Percentiles rank a stretch among this genome's conserved stretches.
Evolutionary conservation across 2,797 vertebrate species (phyloP).

Genomic region (Dryobates pubescens): DNA sequence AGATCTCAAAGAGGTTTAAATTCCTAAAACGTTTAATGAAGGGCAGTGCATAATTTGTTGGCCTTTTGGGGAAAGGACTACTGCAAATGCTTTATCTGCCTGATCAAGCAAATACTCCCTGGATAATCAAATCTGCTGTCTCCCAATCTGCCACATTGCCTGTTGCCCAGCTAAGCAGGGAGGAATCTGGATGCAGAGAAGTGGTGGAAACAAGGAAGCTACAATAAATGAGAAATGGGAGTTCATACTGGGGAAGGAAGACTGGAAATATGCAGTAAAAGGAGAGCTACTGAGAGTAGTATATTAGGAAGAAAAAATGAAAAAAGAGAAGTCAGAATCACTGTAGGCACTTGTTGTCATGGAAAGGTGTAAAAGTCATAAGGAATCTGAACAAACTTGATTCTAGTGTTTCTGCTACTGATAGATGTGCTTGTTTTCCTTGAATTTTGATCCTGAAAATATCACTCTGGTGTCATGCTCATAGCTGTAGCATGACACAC

Average conservation of each 20-base stretch:
- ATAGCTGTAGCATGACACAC: neutral
- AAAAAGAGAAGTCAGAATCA: neutral
- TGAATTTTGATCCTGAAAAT: neutral
- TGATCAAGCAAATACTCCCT: neutral
- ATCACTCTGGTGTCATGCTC: neutral
- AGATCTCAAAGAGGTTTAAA: conserved; percentile 23
- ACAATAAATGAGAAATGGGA: neutral
- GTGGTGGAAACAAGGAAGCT: neutral
- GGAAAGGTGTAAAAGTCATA: neutral
- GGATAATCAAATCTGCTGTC: neutral
- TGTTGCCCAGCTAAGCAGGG: neutral
- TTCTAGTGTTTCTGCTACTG: neutral
- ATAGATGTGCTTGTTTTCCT: neutral
- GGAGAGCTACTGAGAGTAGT: neutral
- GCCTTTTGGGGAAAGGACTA: neutral
- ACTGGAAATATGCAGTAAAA: neutral
- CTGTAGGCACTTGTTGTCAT: neutral
- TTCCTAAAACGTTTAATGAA: neutral
- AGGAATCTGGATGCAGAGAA: neutral
- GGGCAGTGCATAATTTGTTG: neutral
- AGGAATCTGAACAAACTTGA: neutral
- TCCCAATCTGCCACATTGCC: neutral
- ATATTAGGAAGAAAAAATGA: accelerated
- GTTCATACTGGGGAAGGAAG: neutral
- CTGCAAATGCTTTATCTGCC: neutral